phyloP scores from a whole-genome alignment of 23 tunicate genomes.

The Aplidium turbinatum region DNA sequence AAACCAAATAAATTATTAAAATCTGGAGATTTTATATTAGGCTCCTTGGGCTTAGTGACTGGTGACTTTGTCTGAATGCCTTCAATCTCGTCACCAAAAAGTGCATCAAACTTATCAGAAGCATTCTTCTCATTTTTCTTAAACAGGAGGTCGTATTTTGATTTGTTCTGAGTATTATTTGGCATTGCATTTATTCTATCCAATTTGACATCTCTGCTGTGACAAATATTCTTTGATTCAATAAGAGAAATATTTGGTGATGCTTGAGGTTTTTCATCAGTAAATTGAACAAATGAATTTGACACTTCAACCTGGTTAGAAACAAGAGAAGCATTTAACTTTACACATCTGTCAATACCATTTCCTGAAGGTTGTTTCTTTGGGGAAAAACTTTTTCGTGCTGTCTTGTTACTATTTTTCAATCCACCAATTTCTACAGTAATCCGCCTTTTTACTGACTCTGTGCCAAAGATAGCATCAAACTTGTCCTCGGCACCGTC shows the following conservation, averaged over 20 bases:
- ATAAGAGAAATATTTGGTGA: no score
- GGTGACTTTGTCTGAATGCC: background rate
- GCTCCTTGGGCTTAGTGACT: background rate
- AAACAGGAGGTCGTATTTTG: slow-evolving; percentile 73
- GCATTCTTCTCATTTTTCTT: slow-evolving; percentile 76
- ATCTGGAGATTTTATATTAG: slow-evolving; percentile 4
- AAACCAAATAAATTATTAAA: slow-evolving; percentile 55
- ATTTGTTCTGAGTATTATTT: no score
- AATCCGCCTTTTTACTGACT: slow-evolving; percentile 9
- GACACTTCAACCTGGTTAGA: no score
- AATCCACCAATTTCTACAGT: background rate
- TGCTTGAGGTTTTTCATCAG: no score
- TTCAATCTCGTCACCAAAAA: slow-evolving; percentile 54
- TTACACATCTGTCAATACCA: no score
- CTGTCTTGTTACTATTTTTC: slow-evolving; percentile 6
- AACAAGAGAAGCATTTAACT: no score
- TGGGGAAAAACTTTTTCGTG: no score
- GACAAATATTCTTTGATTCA: no score
- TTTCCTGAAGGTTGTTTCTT: no score
- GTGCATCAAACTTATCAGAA: slow-evolving; percentile 85
- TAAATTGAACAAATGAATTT: no score
- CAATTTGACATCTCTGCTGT: no score
- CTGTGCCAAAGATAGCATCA: slow-evolving; percentile 54
- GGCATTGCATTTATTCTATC: no score
- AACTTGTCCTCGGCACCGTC: slow-evolving; percentile 73